Percentiles rank a stretch among this genome's conserved stretches.
phyloP scores from a whole-genome alignment of 2,113 vertebrate species.

The Microtus oregoni region DNA sequence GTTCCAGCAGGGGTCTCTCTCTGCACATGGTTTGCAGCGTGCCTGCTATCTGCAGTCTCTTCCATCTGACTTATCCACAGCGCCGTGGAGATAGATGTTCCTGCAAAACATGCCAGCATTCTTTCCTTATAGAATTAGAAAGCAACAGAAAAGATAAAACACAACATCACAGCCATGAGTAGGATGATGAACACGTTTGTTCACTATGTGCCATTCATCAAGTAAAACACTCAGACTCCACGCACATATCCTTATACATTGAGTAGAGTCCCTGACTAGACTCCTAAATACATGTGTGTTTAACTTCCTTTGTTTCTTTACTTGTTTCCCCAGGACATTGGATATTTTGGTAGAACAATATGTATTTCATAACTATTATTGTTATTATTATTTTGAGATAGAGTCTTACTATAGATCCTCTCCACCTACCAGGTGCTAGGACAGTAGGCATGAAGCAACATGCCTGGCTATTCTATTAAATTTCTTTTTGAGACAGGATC shows the following conservation, averaged over 20 bases:
- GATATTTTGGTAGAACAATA: background rate
- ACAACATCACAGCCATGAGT: background rate
- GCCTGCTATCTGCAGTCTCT: background rate
- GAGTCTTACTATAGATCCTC: background rate
- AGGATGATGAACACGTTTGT: background rate
- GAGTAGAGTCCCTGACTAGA: background rate
- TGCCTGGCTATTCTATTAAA: background rate
- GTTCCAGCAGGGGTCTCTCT: slow-evolving; percentile 86
- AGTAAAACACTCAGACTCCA: background rate
- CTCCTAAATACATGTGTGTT: background rate
- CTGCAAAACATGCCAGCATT: slow-evolving; percentile 42
- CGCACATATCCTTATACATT: background rate
- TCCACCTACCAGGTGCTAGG: background rate
- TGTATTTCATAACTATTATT: background rate
- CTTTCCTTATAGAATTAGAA: slow-evolving; percentile 35
- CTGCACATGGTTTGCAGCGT: slow-evolving; percentile 72
- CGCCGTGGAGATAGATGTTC: background rate
- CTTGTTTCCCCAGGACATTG: background rate
- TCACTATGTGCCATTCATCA: background rate
- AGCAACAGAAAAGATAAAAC: background rate
- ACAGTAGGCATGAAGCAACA: background rate
- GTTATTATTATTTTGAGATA: background rate
- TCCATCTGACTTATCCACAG: slow-evolving; percentile 29
- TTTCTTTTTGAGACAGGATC: background rate
- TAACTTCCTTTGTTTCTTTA: slow-evolving; percentile 1